Evolutionary conservation across 53 echinoderm and acorn worm genomes (phyloP).

Genomic region (Pentamera pediparva): DNA sequence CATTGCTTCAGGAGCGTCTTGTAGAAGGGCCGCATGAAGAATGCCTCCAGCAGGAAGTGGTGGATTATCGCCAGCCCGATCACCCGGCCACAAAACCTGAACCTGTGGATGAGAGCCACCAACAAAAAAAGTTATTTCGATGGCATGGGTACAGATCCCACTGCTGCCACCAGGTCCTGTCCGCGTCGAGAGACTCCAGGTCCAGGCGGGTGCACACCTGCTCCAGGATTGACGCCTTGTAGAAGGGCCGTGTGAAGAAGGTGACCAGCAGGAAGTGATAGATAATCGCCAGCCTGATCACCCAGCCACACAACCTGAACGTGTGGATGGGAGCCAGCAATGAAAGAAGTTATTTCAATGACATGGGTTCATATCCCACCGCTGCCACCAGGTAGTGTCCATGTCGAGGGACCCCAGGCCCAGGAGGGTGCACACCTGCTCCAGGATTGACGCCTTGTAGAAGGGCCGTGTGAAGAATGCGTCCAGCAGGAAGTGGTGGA

Average conservation of each 20-base stretch:
- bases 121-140: background rate
- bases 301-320: conserved; percentile 97
- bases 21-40: conserved; percentile 99
- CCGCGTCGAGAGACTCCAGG: conserved; percentile 86
- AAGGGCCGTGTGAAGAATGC: conserved; percentile 99
- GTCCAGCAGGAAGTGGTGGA: conserved; percentile 96
- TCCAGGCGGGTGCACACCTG: conserved; percentile 73
- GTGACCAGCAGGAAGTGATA: conserved; percentile 96
- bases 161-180: conserved; percentile 75
- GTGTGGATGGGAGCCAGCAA: conserved; percentile 14
- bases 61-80: conserved; percentile 96
- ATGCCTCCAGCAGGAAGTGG: conserved; percentile 95
- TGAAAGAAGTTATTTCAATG: too few relatives aligned
- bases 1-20: conserved; percentile 79
- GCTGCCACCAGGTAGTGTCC: conserved; percentile 80
- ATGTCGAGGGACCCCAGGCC: conserved; percentile 89
- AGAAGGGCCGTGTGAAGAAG: conserved; percentile 99
- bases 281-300: conserved; percentile 91
- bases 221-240: conserved; percentile 90
- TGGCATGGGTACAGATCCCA: too few relatives aligned
- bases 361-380: too few relatives aligned
- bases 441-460: conserved; percentile 94
- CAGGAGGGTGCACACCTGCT: conserved; percentile 65
- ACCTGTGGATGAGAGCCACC: conserved; percentile 41
- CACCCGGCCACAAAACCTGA: conserved; percentile 94